Conservation (phyloP, 2,797 vertebrate species). For the Meda fulgida region DNA sequence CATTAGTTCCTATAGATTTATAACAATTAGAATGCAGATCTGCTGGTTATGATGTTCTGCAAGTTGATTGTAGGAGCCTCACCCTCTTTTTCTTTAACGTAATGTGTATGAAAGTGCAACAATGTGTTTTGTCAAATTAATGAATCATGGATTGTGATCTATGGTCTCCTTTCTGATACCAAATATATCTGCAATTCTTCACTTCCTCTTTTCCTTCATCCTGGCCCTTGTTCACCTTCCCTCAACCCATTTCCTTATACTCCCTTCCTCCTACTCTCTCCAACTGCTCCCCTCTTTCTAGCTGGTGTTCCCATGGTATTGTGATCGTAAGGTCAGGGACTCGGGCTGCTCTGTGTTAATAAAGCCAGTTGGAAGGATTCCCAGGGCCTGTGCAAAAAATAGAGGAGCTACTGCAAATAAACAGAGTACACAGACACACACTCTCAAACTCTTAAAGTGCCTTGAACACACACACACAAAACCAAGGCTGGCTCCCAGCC, state of each 20-base stretch:
- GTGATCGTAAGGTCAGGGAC: constrained; percentile 54
- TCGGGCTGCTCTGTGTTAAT: constrained; percentile 61
- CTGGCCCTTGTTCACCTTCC: constrained; percentile 29
- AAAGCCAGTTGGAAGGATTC: constrained; percentile 65
- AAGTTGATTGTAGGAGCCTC: no score
- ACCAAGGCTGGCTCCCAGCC: not conserved
- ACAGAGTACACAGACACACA: constrained; percentile 44
- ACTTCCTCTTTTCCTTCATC: constrained; percentile 28
- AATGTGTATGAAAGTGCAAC: no score
- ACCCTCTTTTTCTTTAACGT: no score
- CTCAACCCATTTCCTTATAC: constrained; percentile 36
- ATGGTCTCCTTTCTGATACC: not conserved
- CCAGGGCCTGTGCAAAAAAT: constrained; percentile 60
- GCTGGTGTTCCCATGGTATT: constrained; percentile 60
- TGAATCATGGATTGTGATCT: not conserved
- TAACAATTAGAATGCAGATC: no score
- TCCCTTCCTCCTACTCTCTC: constrained; percentile 16
- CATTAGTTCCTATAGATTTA: no score
- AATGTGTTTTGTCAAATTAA: no score
- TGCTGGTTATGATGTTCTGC: no score
- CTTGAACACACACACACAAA: constrained; percentile 28
- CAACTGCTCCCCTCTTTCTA: constrained; percentile 12
- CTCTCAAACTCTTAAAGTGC: constrained; percentile 15
- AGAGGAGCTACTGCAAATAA: constrained; percentile 51
- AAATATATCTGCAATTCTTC: constrained; percentile 16